Percentiles rank a stretch among this genome's conserved stretches.
These are phyloP conservation scores for Cyprinella venusta DNA, from an alignment of 2,797 vertebrate genomes.

Conservation along the genomic window DNA sequence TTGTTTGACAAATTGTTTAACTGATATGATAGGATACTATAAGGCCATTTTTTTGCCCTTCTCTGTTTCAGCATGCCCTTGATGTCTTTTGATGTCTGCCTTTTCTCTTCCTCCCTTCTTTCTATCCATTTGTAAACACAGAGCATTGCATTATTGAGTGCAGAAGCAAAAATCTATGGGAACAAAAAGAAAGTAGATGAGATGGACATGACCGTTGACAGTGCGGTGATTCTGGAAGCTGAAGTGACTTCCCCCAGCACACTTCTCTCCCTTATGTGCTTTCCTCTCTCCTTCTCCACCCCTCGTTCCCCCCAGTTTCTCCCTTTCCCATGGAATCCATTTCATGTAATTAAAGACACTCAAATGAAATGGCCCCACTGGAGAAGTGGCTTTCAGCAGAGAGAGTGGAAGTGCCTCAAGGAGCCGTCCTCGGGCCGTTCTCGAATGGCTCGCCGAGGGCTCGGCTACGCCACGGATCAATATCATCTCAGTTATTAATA, in stretches of 20 bases:
- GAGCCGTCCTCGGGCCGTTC: slow-evolving; percentile 76
- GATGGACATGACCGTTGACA: slow-evolving; percentile 72
- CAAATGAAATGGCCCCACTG: slow-evolving; percentile 93
- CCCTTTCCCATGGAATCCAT: slow-evolving; percentile 85
- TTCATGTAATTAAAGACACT: slow-evolving; percentile 96
- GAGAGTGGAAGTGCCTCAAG: slow-evolving; percentile 86
- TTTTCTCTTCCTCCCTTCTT: slow-evolving; percentile 42
- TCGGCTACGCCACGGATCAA: slow-evolving; percentile 87
- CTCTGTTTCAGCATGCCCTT: slow-evolving; percentile 37
- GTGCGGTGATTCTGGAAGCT: slow-evolving; percentile 64
- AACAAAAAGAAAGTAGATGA: slow-evolving; percentile 64
- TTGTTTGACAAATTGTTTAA: not conserved
- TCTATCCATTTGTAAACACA: slow-evolving; percentile 53
- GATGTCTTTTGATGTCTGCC: slow-evolving; percentile 19
- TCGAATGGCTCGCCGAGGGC: slow-evolving; percentile 65
- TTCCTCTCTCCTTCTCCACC: slow-evolving; percentile 46
- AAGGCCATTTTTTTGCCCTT: slow-evolving; percentile 8
- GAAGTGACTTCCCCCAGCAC: slow-evolving; percentile 58
- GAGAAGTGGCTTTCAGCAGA: slow-evolving; percentile 93
- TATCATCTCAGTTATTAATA: slow-evolving; percentile 99
- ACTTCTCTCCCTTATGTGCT: slow-evolving; percentile 59
- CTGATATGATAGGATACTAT: not conserved
- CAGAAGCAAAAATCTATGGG: slow-evolving; percentile 67
- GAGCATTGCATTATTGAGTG: slow-evolving; percentile 58
- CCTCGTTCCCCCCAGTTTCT: slow-evolving; percentile 67